Conservation (phyloP, 2,888 invertebrate genomes). For the Entomobrya proxima region DNA sequence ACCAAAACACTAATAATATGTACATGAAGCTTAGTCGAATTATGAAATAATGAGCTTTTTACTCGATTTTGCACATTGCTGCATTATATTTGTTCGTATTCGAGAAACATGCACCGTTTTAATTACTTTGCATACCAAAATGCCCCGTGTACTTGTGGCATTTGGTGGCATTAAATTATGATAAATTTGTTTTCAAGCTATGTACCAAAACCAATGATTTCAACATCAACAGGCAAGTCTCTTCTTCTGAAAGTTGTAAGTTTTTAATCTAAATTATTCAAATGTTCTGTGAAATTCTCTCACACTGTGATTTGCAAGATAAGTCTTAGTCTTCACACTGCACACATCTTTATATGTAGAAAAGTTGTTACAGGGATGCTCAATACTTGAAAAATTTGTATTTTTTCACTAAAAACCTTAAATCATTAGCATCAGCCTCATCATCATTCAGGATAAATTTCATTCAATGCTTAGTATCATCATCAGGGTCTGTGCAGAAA, state of each 20-base stretch:
- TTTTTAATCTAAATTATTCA: conserved; percentile 41
- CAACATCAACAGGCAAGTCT: conserved; percentile 25
- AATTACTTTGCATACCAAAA: background rate
- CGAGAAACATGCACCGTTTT: no score
- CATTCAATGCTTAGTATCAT: conserved; percentile 15
- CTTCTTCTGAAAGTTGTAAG: background rate
- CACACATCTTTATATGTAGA: background rate
- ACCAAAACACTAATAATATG: no score
- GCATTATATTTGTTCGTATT: background rate
- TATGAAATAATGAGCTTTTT: no score
- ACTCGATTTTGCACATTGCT: background rate
- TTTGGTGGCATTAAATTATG: background rate
- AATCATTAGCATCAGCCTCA: conserved; percentile 25
- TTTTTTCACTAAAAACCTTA: conserved; percentile 9
- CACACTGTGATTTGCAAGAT: no score
- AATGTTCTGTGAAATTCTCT: conserved; percentile 62
- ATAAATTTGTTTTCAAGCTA: background rate
- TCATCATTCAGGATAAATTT: conserved; percentile 2
- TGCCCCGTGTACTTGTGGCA: background rate
- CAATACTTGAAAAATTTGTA: background rate
- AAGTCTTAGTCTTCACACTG: no score
- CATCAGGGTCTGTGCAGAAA: conserved; percentile 25
- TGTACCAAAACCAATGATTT: conserved; percentile 26
- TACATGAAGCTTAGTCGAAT: no score
- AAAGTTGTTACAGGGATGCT: background rate